Base-by-base conservation (phyloP, 2,888 invertebrate species). In the Acrocyrtus sp. region DNA sequence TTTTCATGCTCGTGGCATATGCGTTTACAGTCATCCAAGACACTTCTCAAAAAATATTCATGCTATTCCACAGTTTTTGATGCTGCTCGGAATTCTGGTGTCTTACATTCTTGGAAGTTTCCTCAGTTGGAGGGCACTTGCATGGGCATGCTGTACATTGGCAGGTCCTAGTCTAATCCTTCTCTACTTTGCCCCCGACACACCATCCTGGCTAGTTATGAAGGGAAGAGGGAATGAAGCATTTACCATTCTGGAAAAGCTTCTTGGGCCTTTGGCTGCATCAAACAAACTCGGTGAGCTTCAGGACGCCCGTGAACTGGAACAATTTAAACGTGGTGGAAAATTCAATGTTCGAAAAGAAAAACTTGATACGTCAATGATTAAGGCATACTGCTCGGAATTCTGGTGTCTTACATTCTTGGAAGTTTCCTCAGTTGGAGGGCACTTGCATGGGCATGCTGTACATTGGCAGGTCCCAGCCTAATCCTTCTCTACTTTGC, bases 381-480 rank as follows among this genome's bases (percentile, higher is more conserved):
- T 79, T 3, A 78, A 78, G 66, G 72, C 80, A 1, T 74, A n/a
- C n/a, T n/a, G n/a, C 51, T 76, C 15, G 80, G 80, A 3, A 78
- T 78, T 19, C 68, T 77, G 47, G 45, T 77, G 29, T 76, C 76
- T 8, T 78, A 75, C 62, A 51, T 76, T 1, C 60, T 76, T 12
- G 80, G 80, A 34, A 76, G 69, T 41, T 74, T 77, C 41, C 50
- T 80, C 3, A 27, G 47, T 39, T 80, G 80, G 80, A 48, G 77
- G 21, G 17, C 53, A 8, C 63, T 80, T 15, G 75, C 80, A 0
- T 22, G 76, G 24, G 69, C 75, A 0, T 57, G 72, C 10, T 69
- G 61, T 22, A 50, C 69, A 1, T 1, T 69, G 5, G 56, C 69
- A 21, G 54, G 47, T 39, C 78, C 78, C 0, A 72, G 74, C 19